Percentiles rank a stretch among this genome's conserved stretches.
Evolutionary conservation across 2,888 invertebrate species (phyloP).

Genomic region (Dasypolia templi): DNA sequence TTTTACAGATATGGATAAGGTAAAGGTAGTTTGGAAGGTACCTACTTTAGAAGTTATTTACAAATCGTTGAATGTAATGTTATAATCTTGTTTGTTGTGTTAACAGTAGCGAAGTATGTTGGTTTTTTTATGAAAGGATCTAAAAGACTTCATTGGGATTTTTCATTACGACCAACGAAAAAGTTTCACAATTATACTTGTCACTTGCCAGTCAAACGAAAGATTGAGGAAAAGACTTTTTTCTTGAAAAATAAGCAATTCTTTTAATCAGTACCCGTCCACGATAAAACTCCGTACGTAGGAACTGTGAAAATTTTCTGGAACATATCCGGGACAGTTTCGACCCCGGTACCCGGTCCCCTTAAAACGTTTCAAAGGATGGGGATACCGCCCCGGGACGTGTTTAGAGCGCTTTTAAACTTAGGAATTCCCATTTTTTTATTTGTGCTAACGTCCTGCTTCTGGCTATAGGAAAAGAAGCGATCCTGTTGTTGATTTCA

Average conservation of each 20-base stretch:
- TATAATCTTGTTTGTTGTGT: not conserved
- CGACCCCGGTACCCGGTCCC: slow-evolving; percentile 7
- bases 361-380: slow-evolving; percentile 37
- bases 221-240: slow-evolving; percentile 37
- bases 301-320: slow-evolving; percentile 12
- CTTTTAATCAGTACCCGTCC: slow-evolving; percentile 41
- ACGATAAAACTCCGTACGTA: slow-evolving; percentile 37
- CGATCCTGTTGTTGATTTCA: slow-evolving; percentile 6
- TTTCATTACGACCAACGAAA: slow-evolving; percentile 12
- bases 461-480: not conserved
- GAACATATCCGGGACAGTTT: slow-evolving; percentile 37
- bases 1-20: not conserved
- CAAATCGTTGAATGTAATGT: not conserved
- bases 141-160: not conserved
- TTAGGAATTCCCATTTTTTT: slow-evolving; percentile 58
- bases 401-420: slow-evolving; percentile 67
- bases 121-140: not conserved
- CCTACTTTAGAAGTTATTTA: not conserved
- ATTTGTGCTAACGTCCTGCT: slow-evolving; percentile 58
- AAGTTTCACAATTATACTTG: slow-evolving; percentile 33
- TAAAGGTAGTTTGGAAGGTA: not conserved
- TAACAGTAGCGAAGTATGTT: not conserved
- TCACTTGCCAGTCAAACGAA: slow-evolving; percentile 33
- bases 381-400: slow-evolving; percentile 46
- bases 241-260: slow-evolving; percentile 38